Evolutionary conservation across 2,797 vertebrate genomes (phyloP), one percentile per base, ranked within the genome.

Genomic region (Mergus octosetaceus): DNA sequence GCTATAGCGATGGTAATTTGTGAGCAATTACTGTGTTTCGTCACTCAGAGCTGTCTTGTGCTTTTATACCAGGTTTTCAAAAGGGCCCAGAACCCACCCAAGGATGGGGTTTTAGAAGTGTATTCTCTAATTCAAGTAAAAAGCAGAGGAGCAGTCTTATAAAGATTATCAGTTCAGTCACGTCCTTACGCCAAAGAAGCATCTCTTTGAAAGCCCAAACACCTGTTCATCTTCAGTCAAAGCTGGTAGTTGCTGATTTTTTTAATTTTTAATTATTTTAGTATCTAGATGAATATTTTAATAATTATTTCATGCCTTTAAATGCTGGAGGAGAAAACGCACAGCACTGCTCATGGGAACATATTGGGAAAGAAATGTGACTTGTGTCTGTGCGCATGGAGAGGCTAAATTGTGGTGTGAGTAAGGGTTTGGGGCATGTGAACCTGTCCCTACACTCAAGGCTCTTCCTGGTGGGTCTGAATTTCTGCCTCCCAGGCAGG

Each of bases 341-440:
- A 53, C 73, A 75, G 22, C 79, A 68, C 60, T 43, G 34, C 85
- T 70, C 73, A 72, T 36, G 47, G 32, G 79, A 47, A 17, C 2
- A 7, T 38, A 62, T 61, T 32, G 62, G 73, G 66, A 36, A 60
- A 73, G 75, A 8, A 4, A 4, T 0, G n/a, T 79, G 91, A 89
- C 91, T 95, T 93, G 95, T 90, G 94, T 79, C 70, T 51, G 49
- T 60, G 65, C 72, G 68, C 0, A 0, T 45, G 69, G 87, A 38
- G 76, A 38, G 92, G 65, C 89, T 75, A 79, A 85, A 93, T 24
- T 95, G 84, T 66, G 58, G 87, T 49, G 82, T 94, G 93, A 95
- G 92, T 81, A 84, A 86, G 30, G 51, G 41, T 28, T 78, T 6
- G 5, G 47, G 91, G 61, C 43, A 43, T 43, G 22, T 78, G 85